phyloP scores from a whole-genome alignment of 2,113 vertebrate species.

The Oncorhynchus clarkii region DNA sequence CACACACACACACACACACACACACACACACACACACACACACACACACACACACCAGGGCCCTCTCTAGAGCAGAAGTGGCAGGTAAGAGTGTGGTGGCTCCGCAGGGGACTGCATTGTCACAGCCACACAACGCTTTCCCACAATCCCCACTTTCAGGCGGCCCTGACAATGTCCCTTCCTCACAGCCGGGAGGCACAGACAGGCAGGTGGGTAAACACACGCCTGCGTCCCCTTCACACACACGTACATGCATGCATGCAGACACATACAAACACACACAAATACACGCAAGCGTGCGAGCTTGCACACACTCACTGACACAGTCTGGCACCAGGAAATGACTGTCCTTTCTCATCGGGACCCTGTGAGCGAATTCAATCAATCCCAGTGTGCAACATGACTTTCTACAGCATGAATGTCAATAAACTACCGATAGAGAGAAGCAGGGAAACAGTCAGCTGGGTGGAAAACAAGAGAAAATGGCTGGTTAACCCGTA shows the following conservation, averaged over 20 bases:
- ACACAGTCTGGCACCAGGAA: no score
- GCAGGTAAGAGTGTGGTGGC: not conserved
- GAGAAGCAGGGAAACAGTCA: not conserved
- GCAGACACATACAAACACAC: constrained; percentile 7
- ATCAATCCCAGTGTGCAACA: constrained; percentile 23
- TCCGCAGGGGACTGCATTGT: not conserved
- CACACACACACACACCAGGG: not conserved
- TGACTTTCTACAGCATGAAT: constrained; percentile 42
- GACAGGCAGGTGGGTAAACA: constrained; percentile 14
- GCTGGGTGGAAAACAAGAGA: not conserved
- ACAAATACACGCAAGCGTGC: not conserved
- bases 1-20: not conserved
- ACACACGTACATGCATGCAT: not conserved
- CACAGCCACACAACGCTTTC: not conserved
- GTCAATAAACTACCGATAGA: constrained; percentile 26
- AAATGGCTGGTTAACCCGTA: not conserved
- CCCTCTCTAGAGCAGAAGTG: not conserved
- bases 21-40: not conserved
- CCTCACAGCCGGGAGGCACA: constrained; percentile 19
- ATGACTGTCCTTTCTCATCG: not conserved
- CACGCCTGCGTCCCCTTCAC: constrained; percentile 33
- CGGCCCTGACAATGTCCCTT: not conserved
- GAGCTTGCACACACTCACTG: not conserved
- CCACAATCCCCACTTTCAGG: not conserved
- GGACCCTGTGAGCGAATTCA: constrained; percentile 36